Base-by-base conservation (phyloP, 1,140 invertebrate genomes). In the Drosophila insularis region DNA sequence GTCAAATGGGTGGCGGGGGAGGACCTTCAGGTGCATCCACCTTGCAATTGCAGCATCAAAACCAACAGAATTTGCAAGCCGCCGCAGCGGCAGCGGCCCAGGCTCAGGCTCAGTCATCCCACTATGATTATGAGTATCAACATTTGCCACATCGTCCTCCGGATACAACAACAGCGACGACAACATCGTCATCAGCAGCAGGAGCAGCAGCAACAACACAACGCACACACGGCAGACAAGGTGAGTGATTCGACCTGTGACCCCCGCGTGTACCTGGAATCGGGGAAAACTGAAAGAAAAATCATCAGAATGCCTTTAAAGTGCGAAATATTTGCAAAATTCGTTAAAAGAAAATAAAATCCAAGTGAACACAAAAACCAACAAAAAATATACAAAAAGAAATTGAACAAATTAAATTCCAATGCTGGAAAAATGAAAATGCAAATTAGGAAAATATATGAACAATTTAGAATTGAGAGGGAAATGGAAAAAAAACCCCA, bases 221-320 rank as follows among this genome's bases (percentile, higher is more conserved):
- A 63, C 76, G 90, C 68, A 91, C 90, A 85, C 90, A 91, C 63
- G 90, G 90, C 78, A 91, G 90, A 91, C 90, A 91, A 91, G 90
- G 90, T 87, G 78, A 91, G 86, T 46, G 40, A 19, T 17, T 8
- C 40, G 40, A 21, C 43, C 43, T 50, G 17, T 50, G 43, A 50
- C 43, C 43, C 43, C 43, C 21, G 6, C 17, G 1, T 5, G 7
- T 46, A 46, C 43, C 43, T 21, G 43, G 14, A 46, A 21, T 19
- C 17, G 8, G 43, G n/a, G 2, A 32, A 32, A 32, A 32, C 39
- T 4, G 4, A 40, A 40, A n/a, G 39, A 40, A 40, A 40, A 40
- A n/a, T 40, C 2, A 40, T 40, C 13, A n/a, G n/a, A n/a, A n/a
- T n/a, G n/a, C n/a, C n/a, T n/a, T n/a, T n/a, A n/a, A n/a, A n/a